Evolutionary conservation across 2,113 vertebrate species (phyloP), one percentile per base, ranked within the genome.

Genomic region (Parus major): DNA sequence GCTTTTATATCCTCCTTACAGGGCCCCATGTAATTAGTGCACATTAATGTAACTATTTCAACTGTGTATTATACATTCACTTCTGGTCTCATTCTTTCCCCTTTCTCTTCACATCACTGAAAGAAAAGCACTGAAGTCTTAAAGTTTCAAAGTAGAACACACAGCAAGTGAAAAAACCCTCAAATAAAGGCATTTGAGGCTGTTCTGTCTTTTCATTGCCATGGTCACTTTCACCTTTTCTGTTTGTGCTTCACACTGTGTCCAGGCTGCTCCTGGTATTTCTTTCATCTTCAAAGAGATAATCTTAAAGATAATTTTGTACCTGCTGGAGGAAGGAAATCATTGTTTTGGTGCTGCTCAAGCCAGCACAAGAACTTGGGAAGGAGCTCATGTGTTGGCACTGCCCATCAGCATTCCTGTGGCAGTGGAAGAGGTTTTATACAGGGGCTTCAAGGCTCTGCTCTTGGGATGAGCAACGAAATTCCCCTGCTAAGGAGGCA

Each of bases 1-100:
- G 50, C 60, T 39, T 94, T 95, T 85, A n/a, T 81, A 95, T 95
- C 64, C 29, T 96, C 69, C 73, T 93, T 87, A 71, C 25, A 68
- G 68, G 78, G 44, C 41, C 42, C 25, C 11, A 12, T 39, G 39
- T 47, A 36, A 46, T 86, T 78, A 84, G 35, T 66, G 72, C 56
- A 27, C 77, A 24, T 59, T n/a, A 68, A 65, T 22, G 7, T 75
- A 65, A 84, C 24, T 61, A 27, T 61, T 73, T 50, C 44, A 69
- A 6, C 59, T 83, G 15, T 3, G 4, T 46, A 70, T 73, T 84
- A 57, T 46, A 73, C 53, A 53, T 5, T 76, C 22, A 21, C 42
- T 82, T 87, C 85, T 75, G 31, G 11, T 70, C 33, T 59, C 18
- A 8, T 66, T 82, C 47, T 59, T 86, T 83, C 59, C 10, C 16